Evolutionary conservation across 2,113 vertebrate genomes (phyloP).

Genomic region (Psettodes erumei): DNA sequence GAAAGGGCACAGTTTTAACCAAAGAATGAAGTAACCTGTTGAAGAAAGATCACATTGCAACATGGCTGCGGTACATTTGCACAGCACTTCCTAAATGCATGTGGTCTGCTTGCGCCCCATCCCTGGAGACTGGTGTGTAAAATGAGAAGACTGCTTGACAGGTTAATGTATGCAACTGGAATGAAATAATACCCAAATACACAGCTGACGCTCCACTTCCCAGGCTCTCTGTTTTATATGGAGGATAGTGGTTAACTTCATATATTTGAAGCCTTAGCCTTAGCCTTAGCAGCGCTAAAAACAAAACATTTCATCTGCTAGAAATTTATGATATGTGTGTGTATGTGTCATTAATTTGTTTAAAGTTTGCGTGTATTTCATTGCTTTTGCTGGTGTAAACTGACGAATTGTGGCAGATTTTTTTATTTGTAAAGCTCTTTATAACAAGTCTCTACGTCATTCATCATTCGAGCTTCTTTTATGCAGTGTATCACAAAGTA

Average conservation of each 20-base stretch:
- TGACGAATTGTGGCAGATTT: neutral
- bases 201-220: slow-evolving; percentile 57
- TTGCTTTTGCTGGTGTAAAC: neutral
- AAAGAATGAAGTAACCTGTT: slow-evolving; percentile 59
- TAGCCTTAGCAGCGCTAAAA: neutral
- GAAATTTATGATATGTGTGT: neutral
- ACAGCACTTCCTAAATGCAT: slow-evolving; percentile 74
- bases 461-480: neutral
- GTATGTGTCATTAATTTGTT: neutral
- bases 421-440: neutral
- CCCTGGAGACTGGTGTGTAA: slow-evolving; percentile 75
- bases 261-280: neutral
- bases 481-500: neutral
- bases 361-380: neutral
- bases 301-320: neutral
- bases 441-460: neutral
- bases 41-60: slow-evolving; percentile 60
- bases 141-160: slow-evolving; percentile 79
- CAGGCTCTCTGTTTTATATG: slow-evolving; percentile 40
- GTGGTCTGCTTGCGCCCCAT: slow-evolving; percentile 62
- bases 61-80: slow-evolving; percentile 60
- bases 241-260: slow-evolving; percentile 25
- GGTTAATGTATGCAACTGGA: slow-evolving; percentile 84
- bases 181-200: slow-evolving; percentile 81
- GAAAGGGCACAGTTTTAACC: slow-evolving; percentile 41